Base-by-base conservation (phyloP, 2,797 vertebrate genomes). In the Pyrrhura leucotis region DNA sequence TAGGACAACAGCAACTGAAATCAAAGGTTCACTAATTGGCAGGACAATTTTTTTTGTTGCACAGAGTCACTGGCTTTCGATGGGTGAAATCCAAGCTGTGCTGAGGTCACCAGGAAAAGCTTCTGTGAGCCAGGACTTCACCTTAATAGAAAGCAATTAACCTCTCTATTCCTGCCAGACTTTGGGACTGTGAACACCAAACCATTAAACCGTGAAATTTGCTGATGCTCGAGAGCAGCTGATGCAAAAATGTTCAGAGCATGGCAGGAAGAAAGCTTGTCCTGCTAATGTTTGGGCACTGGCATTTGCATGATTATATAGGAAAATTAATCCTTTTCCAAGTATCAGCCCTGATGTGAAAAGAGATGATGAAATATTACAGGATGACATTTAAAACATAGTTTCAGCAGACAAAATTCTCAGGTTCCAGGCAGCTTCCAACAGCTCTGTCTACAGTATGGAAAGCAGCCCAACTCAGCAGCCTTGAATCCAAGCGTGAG, bases 141-240 rank as follows among this genome's bases (percentile, higher is more conserved):
- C 88, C 85, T 93, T 95, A 96, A 94, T 94, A 90, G 88, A 96
- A 96, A 92, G 59, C 90, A 96, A 96, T 95, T 89, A 96, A 91
- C 85, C 71, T 86, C 21, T 2, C 29, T 68, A 6, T 25, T 89
- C 39, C 65, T 94, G 95, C 90, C 95, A 94, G 48, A 74, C 65
- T 75, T 88, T 85, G 53, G 69, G 65, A 88, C 75, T 93, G 42
- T 23, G 28, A 76, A 62, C 90, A 94, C 21, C 85, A 94, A 22
- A 33, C 62, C 47, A 75, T 82, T 77, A 85, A 86, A 35, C 53
- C 35, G 48, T 22, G 63, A 45, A 89, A 51, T 58, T 58, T 0
- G 7, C 25, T 75, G 83, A 20, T 8, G 25, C 48, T 78, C 58
- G 19, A 53, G 19, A 88, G 45, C 44, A 51, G 78, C 17, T 3